Evolutionary conservation across 2,113 vertebrate species (phyloP).

Genomic region (Octodon degus): DNA sequence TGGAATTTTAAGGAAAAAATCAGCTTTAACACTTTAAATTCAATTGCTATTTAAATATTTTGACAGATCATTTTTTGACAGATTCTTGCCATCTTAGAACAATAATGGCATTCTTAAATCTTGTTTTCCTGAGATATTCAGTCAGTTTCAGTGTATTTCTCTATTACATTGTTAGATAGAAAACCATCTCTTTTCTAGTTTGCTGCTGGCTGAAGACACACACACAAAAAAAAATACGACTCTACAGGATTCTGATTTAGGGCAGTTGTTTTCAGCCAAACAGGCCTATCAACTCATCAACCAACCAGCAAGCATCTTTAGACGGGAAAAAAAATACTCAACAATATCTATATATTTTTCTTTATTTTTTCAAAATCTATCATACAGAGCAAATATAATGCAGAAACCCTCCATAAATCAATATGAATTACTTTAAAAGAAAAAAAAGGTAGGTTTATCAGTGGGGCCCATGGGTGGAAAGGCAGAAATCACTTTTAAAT

Average conservation of each 20-base stretch:
- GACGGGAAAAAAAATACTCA: neutral
- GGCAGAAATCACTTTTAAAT: slow-evolving; percentile 9
- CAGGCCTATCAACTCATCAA: neutral
- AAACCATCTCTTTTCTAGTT: neutral
- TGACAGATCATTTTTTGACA: neutral
- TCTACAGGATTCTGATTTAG: neutral
- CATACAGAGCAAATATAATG: neutral
- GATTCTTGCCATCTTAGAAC: slow-evolving; percentile 43
- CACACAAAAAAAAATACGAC: neutral
- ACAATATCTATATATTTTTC: neutral
- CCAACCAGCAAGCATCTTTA: neutral
- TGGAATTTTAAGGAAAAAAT: slow-evolving; percentile 51
- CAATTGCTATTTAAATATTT: neutral
- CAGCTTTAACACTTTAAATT: slow-evolving; percentile 17
- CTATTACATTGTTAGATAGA: neutral
- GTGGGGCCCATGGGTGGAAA: neutral
- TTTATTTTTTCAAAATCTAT: slow-evolving; percentile 43
- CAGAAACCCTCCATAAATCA: neutral
- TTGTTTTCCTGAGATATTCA: neutral
- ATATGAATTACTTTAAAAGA: slow-evolving; percentile 44
- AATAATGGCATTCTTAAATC: neutral
- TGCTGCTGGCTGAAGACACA: neutral
- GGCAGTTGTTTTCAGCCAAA: neutral
- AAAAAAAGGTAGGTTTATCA: neutral
- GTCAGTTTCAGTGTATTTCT: slow-evolving; percentile 17